These are phyloP conservation scores for Standfussiana lucernea DNA, from an alignment of 2,888 invertebrate species.

Conservation along the genomic window DNA sequence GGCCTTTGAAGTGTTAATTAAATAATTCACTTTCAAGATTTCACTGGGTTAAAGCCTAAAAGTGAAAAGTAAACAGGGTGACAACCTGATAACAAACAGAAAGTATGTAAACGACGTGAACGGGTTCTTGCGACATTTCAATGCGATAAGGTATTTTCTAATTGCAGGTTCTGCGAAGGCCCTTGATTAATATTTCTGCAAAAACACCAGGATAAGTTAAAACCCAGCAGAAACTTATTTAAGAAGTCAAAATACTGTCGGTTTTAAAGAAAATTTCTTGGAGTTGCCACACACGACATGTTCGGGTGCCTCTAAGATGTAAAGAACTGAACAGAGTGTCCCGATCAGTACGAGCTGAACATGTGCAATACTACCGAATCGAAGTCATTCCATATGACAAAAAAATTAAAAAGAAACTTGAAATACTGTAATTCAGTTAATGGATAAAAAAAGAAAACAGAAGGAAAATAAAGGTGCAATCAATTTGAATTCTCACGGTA, in stretches of 20 bases:
- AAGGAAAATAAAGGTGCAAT: slow-evolving; percentile 26
- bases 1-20: neutral
- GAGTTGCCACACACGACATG: neutral
- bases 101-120: slow-evolving; percentile 11
- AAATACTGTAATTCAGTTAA: slow-evolving; percentile 32
- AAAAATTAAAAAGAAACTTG: slow-evolving; percentile 5
- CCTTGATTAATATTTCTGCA: slow-evolving; percentile 15
- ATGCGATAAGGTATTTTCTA: neutral
- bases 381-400: neutral
- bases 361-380: neutral
- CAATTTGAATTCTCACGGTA: slow-evolving; percentile 56
- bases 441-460: slow-evolving; percentile 17
- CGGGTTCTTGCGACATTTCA: slow-evolving; percentile 2
- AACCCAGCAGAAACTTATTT: neutral
- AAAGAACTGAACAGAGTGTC: neutral
- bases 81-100: slow-evolving; percentile 4
- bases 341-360: neutral
- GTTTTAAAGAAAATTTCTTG: neutral
- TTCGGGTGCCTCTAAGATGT: neutral
- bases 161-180: neutral
- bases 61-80: slow-evolving; percentile 22
- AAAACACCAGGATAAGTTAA: neutral
- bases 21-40: neutral
- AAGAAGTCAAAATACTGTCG: neutral
- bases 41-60: neutral